A percentile compares a stretch with the other conserved stretches of the same genome.
These are phyloP conservation scores for Hesperophylax magnus DNA, from an alignment of 1,140 invertebrate genomes.

Conservation along the genomic window DNA sequence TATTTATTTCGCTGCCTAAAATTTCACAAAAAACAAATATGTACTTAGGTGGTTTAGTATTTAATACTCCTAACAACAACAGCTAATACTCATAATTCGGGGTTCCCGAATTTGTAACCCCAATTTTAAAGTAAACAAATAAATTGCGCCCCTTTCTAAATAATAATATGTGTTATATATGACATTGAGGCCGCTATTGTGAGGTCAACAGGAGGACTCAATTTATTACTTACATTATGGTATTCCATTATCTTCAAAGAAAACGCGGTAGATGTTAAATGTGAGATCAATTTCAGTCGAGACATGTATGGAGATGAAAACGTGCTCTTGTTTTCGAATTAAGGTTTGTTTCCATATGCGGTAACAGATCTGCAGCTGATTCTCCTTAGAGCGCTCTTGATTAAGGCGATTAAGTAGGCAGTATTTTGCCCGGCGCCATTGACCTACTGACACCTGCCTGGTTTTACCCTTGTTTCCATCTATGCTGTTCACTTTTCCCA, in stretches of 20 bases:
- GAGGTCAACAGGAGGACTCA: background rate
- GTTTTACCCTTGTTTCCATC: slow-evolving; percentile 24
- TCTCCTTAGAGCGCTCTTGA: background rate
- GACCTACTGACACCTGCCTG: slow-evolving; percentile 34
- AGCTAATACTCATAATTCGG: too few species aligned
- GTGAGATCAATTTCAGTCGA: background rate
- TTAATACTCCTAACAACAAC: too few species aligned
- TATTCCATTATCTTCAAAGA: background rate
- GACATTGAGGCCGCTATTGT: background rate
- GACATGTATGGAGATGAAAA: background rate
- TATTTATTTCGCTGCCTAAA: too few species aligned
- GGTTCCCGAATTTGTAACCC: too few species aligned
- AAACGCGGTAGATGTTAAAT: background rate
- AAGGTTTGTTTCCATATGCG: background rate
- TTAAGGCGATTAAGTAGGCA: background rate
- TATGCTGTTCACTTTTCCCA: slow-evolving; percentile 28
- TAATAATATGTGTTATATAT: too few species aligned
- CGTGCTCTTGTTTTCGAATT: background rate
- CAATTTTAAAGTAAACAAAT: too few species aligned
- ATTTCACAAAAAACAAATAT: too few species aligned
- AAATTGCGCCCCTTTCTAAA: too few species aligned
- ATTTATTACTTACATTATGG: background rate
- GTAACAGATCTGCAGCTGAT: background rate
- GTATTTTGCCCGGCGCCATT: slow-evolving; percentile 4
- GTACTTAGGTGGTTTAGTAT: too few species aligned